Evolutionary conservation across 2,797 vertebrate genomes (phyloP), one percentile per base, ranked within the genome.

Genomic region (Menidia menidia): DNA sequence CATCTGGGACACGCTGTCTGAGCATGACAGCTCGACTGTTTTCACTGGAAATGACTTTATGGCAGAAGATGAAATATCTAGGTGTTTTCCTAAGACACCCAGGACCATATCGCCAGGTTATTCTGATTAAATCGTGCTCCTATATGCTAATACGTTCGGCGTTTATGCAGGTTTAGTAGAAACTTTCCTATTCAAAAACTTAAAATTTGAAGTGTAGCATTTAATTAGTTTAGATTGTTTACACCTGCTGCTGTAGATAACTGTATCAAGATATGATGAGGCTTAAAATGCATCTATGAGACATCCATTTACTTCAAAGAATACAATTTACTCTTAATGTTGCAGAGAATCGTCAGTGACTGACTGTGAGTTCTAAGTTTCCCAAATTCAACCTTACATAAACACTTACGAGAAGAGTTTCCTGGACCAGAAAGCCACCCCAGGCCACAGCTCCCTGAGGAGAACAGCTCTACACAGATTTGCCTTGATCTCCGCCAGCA

Each of bases 361-460:
- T 39, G 2, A 39, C 10, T 39, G 35, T 39, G 42, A 14, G 25
- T 51, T 18, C 42, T 18, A 18, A 56, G 16, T 33, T 10, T 39
- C 4, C 53, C 47, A 64, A 42, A 59, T 18, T 25, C 39, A 52
- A 8, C 12, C 31, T 57, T 33, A 19, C 25, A 57, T 11, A 31
- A 50, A 1, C 58, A 96, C 96, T 98, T 92, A 98, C 96, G 95
- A 96, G 87, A 95, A 96, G 66, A 98, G 97, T 86, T 97, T 97
- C 86, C 95, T 93, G 74, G 93, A 95, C 97, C 97, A 97, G 92
- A 98, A 97, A 51, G 96, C 92, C 68, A 95, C 95, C 33, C 97
- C 97, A 44, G 97, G 97, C 97, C 97, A 98, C 68, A 99, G 93
- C 91, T 98, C 97, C 50, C 95, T 90, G 14, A 98, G 93, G 80